Evolutionary conservation across 2,797 vertebrate species (phyloP), one percentile per base, ranked within the genome.

Genomic region (Ciconia nigra): DNA sequence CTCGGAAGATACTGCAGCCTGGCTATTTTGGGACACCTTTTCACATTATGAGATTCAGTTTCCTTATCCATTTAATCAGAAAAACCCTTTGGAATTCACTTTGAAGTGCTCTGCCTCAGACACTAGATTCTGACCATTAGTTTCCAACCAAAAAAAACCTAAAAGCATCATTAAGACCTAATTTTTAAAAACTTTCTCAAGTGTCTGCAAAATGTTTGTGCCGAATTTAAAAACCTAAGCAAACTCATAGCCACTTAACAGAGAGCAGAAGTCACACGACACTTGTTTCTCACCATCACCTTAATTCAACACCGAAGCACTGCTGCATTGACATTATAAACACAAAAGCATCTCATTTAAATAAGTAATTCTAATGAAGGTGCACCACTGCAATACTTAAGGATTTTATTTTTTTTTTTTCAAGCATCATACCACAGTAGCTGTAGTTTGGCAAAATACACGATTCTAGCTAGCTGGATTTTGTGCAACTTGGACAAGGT

Each of bases 1-100:
- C 96, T 95, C 95, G 61, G 91, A 97, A 96, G 84, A 20, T 89
- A 79, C 59, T 71, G 96, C 91, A 93, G 95, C 84, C 95, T 74
- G 91, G 69, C 94, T 97, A 96, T 96, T 94, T 89, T 69, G 79
- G 87, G 95, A 95, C 89, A 90, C 22, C 67, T 85, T 85, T 77
- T 41, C 79, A 83, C 82, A 69, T 15, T 24, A 86, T 67, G 79
- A 95, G 69, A 65, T 83, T 85, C 76, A 47, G 44, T 83, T 96
- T 69, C 76, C 31, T 87, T 58, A 70, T 58, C 82, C 61, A 65
- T 57, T 93, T 89, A 57, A 85, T 66, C 95, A 83, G 87, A 91
- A 90, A 69, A 89, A 74, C 26, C 83, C 82, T 83, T 93, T 54
- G 62, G 91, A 91, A 72, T 83, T 95, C 76, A 76, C 76, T 90